phyloP scores from a whole-genome alignment of 2,797 vertebrate species.

The Clarias fuscus region DNA sequence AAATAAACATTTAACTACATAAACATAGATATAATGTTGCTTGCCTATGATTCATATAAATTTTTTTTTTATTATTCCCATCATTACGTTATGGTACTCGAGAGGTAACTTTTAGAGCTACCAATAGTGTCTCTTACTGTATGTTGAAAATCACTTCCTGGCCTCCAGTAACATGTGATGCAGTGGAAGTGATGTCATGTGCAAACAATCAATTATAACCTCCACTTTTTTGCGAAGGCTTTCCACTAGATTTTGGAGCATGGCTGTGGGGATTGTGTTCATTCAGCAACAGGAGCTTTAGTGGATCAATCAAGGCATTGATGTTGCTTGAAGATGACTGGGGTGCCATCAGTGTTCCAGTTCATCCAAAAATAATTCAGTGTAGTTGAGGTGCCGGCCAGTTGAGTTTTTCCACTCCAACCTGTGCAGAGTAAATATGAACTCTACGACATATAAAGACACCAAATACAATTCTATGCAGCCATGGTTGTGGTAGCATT shows the following conservation, averaged over 20 bases:
- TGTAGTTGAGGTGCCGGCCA: not conserved
- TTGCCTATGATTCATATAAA: no score
- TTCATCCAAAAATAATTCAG: not conserved
- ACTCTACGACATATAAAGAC: not conserved
- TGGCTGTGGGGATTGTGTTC: not conserved
- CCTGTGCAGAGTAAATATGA: not conserved
- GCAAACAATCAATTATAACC: not conserved
- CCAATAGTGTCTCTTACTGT: no score
- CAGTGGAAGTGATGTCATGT: no score
- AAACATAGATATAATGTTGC: no score
- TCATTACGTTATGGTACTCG: no score
- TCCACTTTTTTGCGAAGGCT: not conserved
- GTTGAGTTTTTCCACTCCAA: not conserved
- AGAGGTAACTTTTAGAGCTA: no score
- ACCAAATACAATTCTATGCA: not conserved
- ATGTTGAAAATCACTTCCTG: no score
- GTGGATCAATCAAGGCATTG: not conserved
- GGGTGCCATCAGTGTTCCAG: not conserved
- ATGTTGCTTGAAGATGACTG: not conserved
- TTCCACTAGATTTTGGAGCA: not conserved
- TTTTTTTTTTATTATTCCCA: no score
- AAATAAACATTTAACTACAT: no score
- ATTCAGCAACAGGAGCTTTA: not conserved
- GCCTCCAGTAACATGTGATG: no score
- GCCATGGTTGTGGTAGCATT: not conserved